These are phyloP conservation scores for Chrysemys picta DNA, from an alignment of 2,113 vertebrate genomes.

Conservation along the genomic window DNA sequence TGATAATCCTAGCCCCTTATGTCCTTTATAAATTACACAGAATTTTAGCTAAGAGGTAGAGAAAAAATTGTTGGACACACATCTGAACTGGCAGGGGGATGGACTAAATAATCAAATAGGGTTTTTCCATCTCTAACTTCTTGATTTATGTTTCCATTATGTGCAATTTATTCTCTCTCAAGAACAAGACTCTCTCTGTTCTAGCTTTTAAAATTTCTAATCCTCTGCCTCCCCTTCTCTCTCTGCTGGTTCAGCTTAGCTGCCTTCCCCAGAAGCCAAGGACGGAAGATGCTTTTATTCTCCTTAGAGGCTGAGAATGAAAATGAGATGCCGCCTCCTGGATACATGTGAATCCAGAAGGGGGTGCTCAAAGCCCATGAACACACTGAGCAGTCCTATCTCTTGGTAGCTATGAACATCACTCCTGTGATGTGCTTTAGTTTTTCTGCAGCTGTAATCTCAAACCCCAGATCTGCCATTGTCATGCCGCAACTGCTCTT, in stretches of 20 bases:
- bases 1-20: background rate
- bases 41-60: background rate
- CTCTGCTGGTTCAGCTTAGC: background rate
- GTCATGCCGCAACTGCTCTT: background rate
- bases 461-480: background rate
- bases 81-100: background rate
- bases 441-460: background rate
- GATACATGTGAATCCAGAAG: background rate
- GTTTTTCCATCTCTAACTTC: background rate
- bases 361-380: background rate
- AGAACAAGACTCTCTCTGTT: background rate
- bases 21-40: background rate
- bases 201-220: background rate
- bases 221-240: background rate
- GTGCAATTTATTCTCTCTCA: background rate
- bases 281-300: background rate
- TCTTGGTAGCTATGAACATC: background rate
- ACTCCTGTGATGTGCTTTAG: background rate
- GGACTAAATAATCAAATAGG: background rate
- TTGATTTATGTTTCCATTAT: background rate
- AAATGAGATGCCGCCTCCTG: background rate
- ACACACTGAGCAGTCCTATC: accelerated
- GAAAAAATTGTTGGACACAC: background rate
- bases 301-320: background rate
- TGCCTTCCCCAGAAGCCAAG: background rate